Conservation (phyloP, 2,113 vertebrate genomes). For the Butorides virescens region DNA sequence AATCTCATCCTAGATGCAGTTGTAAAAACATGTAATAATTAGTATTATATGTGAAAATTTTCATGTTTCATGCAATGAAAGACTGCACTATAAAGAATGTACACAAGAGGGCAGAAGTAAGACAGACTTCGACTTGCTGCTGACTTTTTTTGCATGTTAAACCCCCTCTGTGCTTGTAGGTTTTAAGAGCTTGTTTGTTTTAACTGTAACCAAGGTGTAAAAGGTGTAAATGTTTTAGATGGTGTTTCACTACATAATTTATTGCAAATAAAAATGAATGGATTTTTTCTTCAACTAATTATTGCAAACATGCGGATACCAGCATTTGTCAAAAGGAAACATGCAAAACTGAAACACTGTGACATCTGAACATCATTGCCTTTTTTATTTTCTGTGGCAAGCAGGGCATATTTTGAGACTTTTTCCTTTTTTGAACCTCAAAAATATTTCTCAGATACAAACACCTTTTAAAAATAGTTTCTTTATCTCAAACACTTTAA, state of each 20-base stretch:
- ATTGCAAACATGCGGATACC: neutral
- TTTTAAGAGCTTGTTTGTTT: neutral
- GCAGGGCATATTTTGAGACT: neutral
- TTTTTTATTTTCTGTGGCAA: neutral
- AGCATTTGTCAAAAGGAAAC: constrained; percentile 4
- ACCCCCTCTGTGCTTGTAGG: neutral
- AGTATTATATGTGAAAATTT: neutral
- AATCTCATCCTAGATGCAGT: neutral
- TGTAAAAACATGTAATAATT: neutral
- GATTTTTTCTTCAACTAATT: neutral
- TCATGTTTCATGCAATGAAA: neutral
- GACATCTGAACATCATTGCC: neutral
- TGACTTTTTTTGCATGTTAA: neutral
- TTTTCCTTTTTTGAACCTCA: neutral
- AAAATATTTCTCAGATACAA: neutral
- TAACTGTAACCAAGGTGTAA: neutral
- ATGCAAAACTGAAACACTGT: neutral
- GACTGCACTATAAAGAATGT: neutral
- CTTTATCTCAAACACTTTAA: constrained; percentile 49
- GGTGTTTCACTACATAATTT: neutral
- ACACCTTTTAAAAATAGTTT: neutral
- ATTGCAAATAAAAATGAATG: neutral
- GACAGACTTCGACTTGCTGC: neutral
- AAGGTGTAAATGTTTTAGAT: neutral
- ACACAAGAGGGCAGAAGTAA: constrained; percentile 27